Evolutionary conservation across 1,140 invertebrate species (phyloP), one percentile per base, ranked within the genome.

Genomic region (Pentalonia nigronervosa): DNA sequence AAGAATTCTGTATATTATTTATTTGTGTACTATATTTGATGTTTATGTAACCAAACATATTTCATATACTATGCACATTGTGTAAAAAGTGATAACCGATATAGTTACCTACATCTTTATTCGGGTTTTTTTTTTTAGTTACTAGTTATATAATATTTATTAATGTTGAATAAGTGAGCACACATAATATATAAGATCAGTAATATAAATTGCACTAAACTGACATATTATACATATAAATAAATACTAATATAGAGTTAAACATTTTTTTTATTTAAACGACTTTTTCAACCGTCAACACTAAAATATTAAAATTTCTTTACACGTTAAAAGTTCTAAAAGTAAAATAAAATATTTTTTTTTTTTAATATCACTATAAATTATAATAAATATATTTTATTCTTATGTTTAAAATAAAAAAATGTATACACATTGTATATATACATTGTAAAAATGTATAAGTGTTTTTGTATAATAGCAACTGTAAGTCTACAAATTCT

Each of bases 31-130:
- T n/a, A 76, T 76, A 76, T n/a, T 76, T 34, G n/a, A 34, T n/a
- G n/a, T n/a, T 76, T n/a, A 76, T 76, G n/a, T 76, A 76, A 76
- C n/a, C n/a, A 76, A 76, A 76, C 30, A n/a, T 76, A 76, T n/a
- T 76, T n/a, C 60, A 30, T 76, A 14, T n/a, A 67, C 9, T 30
- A 3, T 17, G 17, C n/a, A 17, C n/a, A n/a, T n/a, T 67, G 30
- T 67, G 30, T n/a, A 67, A 67, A n/a, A 67, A 67, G 60, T 67
- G n/a, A 67, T 67, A 67, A 67, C 30, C 30, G n/a, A n/a, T 17
- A 53, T 48, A 60, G 56, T 60, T 30, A 60, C 30, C 3, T 67
- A 67, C 30, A 17, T n/a, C 14, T 67, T 67, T 60, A 9, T 30
- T 60, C 30, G n/a, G 30, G 60, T 67, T 67, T 67, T 60, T 60